Evolutionary conservation across 2,797 vertebrate genomes (phyloP), one percentile per base, ranked within the genome.

Genomic region (Dallia pectoralis): DNA sequence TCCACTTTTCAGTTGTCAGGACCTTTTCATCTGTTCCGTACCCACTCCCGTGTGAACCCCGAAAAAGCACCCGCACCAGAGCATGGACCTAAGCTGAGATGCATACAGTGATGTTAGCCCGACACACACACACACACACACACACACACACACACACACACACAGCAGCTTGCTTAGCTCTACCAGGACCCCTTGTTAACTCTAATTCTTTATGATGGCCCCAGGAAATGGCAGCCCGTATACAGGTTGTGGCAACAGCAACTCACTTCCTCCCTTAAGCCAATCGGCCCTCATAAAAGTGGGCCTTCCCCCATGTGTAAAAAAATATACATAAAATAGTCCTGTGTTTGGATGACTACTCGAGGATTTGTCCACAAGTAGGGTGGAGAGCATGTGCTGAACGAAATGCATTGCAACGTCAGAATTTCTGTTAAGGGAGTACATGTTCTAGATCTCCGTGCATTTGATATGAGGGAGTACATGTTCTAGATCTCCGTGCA

Each of bases 41-140:
- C 30, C 61, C 15, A 32, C 25, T 29, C 22, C 16, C 63, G 19
- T 4, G 15, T 4, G 14, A 63, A 63, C 9, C 14, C 75, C 77
- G 71, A 62, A 27, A 63, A 27, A 14, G 85, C 83, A 77, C 79
- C 77, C 83, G 85, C 79, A 72, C 72, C 68, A 73, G 73, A 73
- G 19, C 76, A 59, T n/a, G 56, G 62, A 66, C 76, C 47, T 0
- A 76, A 69, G 51, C 47, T 0, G 77, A 70, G 51, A 79, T 73
- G 71, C 81, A 65, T 77, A 78, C 77, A 81, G 33, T 74, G 67
- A 79, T 71, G 83, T 84, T 72, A 83, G 32, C 75, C 82, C 80
- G 82, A 63, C 29, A 63, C 27, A 63, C 61, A 19, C 61, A 63
- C 61, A 30, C 59, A 63, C 27, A 7, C 59, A 62, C 61, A 1